phyloP scores from a whole-genome alignment of 2,888 invertebrate species.

The Chirona hameri region DNA sequence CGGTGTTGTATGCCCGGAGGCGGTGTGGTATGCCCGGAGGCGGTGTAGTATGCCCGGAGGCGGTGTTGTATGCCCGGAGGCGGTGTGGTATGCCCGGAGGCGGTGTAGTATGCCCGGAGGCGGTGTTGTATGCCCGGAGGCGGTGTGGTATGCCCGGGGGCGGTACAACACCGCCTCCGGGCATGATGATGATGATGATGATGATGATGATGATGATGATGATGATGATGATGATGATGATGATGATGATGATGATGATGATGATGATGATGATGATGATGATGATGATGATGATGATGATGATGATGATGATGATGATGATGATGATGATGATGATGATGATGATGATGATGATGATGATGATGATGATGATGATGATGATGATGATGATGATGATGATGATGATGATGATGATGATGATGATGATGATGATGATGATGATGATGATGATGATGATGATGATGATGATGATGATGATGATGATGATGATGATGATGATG shows the following conservation, averaged over 20 bases:
- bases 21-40: too few species aligned
- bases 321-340: constrained; percentile 22
- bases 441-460: constrained; percentile 22
- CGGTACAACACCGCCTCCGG: too few species aligned
- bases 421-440: constrained; percentile 22
- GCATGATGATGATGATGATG: constrained; percentile 22
- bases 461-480: constrained; percentile 22
- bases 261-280: constrained; percentile 22
- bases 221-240: constrained; percentile 22
- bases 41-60: too few species aligned
- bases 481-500: constrained; percentile 22
- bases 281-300: constrained; percentile 22
- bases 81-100: too few species aligned
- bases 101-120: too few species aligned
- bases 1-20: too few species aligned
- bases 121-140: too few species aligned
- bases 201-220: constrained; percentile 22
- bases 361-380: constrained; percentile 22
- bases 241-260: constrained; percentile 22
- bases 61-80: too few species aligned
- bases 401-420: constrained; percentile 22
- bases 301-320: constrained; percentile 22
- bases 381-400: constrained; percentile 22
- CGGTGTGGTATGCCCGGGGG: too few species aligned
- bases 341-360: constrained; percentile 22